Evolutionary conservation across 2,797 vertebrate species (phyloP).

Genomic region (Trematomus bernacchii): DNA sequence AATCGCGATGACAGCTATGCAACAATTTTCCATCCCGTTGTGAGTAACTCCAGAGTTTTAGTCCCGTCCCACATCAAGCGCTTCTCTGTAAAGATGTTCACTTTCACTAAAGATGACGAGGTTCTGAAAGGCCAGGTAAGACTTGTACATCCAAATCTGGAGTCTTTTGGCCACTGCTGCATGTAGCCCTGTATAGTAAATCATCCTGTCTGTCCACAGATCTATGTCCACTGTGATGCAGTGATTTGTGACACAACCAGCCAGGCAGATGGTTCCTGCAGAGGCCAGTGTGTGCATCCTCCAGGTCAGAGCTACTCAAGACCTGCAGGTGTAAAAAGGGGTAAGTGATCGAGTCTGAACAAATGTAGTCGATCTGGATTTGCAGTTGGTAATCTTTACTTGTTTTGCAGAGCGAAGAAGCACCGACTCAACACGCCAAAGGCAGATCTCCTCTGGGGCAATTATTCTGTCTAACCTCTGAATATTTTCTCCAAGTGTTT

Average conservation of each 20-base stretch:
- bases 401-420: constrained; percentile 74
- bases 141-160: not conserved
- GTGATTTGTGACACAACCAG: constrained; percentile 83
- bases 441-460: constrained; percentile 80
- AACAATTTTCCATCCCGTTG: constrained; percentile 70
- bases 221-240: constrained; percentile 88
- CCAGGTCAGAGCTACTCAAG: not conserved
- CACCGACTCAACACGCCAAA: not conserved
- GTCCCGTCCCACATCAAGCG: constrained; percentile 86
- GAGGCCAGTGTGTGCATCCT: constrained; percentile 72
- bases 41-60: constrained; percentile 47
- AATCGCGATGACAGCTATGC: constrained; percentile 73
- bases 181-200: not conserved
- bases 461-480: constrained; percentile 50
- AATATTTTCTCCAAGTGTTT: constrained; percentile 19
- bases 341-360: constrained; percentile 18
- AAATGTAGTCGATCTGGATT: not conserved
- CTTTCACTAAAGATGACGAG: constrained; percentile 79
- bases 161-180: fast-evolving
- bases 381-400: not conserved
- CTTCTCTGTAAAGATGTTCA: constrained; percentile 89
- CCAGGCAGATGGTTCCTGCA: constrained; percentile 72
- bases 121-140: constrained; percentile 82
- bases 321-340: constrained; percentile 29
- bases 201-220: constrained; percentile 66